phyloP scores from a whole-genome alignment of 2,797 vertebrate species.

The Lates japonicus region DNA sequence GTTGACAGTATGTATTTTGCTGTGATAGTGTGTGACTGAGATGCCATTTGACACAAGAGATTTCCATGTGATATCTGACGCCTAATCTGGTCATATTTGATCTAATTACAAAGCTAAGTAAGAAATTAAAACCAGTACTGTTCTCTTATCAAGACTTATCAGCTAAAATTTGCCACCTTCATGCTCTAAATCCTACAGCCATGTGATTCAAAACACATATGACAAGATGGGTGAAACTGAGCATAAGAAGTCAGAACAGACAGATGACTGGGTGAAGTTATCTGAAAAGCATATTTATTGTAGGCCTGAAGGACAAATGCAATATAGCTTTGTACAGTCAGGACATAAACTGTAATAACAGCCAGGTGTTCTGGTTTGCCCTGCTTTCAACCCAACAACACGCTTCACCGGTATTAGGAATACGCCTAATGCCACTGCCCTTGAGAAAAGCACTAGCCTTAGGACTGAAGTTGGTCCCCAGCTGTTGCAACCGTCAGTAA shows the following conservation, averaged over 20 bases:
- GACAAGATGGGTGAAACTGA: neutral
- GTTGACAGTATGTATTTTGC: neutral
- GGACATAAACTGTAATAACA: neutral
- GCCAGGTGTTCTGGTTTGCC: neutral
- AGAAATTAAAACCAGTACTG: neutral
- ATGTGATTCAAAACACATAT: neutral
- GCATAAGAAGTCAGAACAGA: conserved; percentile 5
- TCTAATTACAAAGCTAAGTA: neutral
- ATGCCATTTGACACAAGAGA: neutral
- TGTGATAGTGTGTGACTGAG: neutral
- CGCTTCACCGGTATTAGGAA: neutral
- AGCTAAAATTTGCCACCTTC: neutral
- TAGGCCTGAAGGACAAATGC: conserved; percentile 23
- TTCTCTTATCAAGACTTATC: neutral
- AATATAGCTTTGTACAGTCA: neutral
- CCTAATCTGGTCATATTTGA: neutral
- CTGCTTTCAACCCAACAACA: neutral
- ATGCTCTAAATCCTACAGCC: neutral
- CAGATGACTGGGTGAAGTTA: conserved; percentile 3
- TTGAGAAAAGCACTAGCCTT: conserved; percentile 9
- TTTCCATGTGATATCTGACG: neutral
- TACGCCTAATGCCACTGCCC: neutral
- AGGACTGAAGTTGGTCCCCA: conserved; percentile 6
- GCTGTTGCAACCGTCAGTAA: neutral
- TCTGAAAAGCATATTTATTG: conserved; percentile 67